phyloP scores from a whole-genome alignment of 2,888 invertebrate genomes.

The Drosophila algonquin region DNA sequence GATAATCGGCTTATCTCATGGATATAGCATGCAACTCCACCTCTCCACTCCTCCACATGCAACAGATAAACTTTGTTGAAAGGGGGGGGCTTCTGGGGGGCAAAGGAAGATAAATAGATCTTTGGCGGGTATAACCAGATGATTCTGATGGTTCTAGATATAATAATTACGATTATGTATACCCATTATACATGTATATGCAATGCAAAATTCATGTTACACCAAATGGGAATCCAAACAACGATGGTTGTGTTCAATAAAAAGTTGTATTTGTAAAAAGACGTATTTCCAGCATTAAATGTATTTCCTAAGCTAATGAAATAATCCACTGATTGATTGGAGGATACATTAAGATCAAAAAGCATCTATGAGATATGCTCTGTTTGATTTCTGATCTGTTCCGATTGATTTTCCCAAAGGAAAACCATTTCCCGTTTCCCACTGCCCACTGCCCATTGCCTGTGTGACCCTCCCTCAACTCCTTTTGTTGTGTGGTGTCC shows the following conservation, averaged over 20 bases:
- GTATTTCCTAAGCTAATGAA: not conserved
- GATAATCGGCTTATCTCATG: not conserved
- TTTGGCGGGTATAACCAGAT: too few relatives aligned
- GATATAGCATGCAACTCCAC: not conserved
- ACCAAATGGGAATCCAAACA: too few relatives aligned
- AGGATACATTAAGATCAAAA: not conserved
- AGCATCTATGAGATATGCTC: not conserved
- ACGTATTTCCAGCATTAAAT: not conserved
- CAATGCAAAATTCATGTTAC: too few relatives aligned
- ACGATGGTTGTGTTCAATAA: too few relatives aligned
- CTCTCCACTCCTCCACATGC: too few relatives aligned
- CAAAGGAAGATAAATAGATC: too few relatives aligned
- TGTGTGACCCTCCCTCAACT: not conserved
- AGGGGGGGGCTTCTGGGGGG: too few relatives aligned
- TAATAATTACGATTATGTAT: too few relatives aligned
- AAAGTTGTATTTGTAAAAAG: too few relatives aligned
- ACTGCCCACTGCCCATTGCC: not conserved
- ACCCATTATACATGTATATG: too few relatives aligned
- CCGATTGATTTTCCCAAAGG: not conserved
- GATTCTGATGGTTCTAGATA: too few relatives aligned
- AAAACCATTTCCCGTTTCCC: not conserved
- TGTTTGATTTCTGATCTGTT: not conserved
- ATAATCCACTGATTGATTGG: not conserved
- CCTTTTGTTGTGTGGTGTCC: not conserved
- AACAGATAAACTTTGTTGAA: too few relatives aligned